Percentiles rank a stretch among this genome's conserved stretches.
Evolutionary conservation across 2,113 vertebrate species (phyloP).

Genomic region (Lepus timidus): DNA sequence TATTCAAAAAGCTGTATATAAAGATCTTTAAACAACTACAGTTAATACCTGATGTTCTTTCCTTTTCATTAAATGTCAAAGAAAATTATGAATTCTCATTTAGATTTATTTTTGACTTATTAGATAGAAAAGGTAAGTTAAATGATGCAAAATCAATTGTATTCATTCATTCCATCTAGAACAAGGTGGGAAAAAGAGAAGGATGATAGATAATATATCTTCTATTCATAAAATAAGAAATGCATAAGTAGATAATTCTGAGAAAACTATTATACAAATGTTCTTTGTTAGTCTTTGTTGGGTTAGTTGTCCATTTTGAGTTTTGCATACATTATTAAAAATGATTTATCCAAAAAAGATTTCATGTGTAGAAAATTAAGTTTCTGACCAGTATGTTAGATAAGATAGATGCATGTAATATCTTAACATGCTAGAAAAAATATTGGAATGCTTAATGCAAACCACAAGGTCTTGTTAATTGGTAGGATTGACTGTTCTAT

Average conservation of each 20-base stretch:
- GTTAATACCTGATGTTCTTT: neutral
- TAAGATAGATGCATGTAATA: slow-evolving; percentile 26
- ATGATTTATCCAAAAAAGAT: slow-evolving; percentile 68
- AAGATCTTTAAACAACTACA: slow-evolving; percentile 41
- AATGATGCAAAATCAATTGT: slow-evolving; percentile 36
- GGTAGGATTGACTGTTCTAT: slow-evolving; percentile 45
- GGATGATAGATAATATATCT: neutral
- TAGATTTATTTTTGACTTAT: slow-evolving; percentile 59
- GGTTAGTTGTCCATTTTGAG: slow-evolving; percentile 8
- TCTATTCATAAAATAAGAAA: slow-evolving; percentile 55
- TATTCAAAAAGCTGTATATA: slow-evolving; percentile 26
- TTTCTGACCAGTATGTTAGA: neutral
- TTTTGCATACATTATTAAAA: slow-evolving; percentile 55
- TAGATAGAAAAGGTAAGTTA: slow-evolving; percentile 53
- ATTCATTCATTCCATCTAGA: slow-evolving; percentile 18
- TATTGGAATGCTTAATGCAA: slow-evolving; percentile 59
- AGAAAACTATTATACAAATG: slow-evolving; percentile 56
- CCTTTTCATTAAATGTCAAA: slow-evolving; percentile 27
- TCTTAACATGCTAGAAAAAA: slow-evolving; percentile 67
- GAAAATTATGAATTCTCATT: neutral
- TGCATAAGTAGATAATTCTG: slow-evolving; percentile 54
- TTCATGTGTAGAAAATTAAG: slow-evolving; percentile 76
- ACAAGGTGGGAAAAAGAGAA: neutral
- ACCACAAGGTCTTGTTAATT: slow-evolving; percentile 23
- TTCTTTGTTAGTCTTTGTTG: slow-evolving; percentile 34